Percentiles rank a stretch among this genome's conserved stretches.
These are phyloP conservation scores for Otolemur crassicaudatus DNA, from an alignment of 2,797 vertebrate species.

Conservation along the genomic window DNA sequence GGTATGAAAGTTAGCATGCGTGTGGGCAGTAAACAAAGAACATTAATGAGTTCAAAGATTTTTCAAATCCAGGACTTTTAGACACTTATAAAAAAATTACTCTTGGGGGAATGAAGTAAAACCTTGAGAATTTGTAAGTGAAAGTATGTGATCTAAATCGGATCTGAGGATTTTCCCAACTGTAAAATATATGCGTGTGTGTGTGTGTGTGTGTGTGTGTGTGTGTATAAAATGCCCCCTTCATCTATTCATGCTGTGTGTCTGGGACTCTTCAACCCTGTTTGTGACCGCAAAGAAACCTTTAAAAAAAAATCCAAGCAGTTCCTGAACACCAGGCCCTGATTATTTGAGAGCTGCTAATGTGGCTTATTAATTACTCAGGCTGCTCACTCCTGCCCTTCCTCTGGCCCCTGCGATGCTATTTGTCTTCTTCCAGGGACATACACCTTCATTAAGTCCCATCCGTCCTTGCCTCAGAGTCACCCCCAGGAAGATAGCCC, in stretches of 20 bases:
- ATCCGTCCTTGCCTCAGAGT: conserved; percentile 65
- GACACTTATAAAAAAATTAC: conserved; percentile 50
- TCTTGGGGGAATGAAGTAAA: conserved; percentile 44
- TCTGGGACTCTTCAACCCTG: conserved; percentile 15
- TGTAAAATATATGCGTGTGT: background rate
- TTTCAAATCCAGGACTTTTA: conserved; percentile 50
- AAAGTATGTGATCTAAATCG: conserved; percentile 37
- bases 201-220: background rate
- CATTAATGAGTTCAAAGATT: conserved; percentile 63
- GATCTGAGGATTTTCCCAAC: background rate
- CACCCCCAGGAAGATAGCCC: conserved; percentile 55
- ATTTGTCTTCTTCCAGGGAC: conserved; percentile 76
- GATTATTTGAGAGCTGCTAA: background rate
- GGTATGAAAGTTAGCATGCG: conserved; percentile 55
- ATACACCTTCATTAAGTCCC: conserved; percentile 77
- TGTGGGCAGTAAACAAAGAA: conserved; percentile 66
- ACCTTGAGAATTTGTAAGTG: conserved; percentile 46
- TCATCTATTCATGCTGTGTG: conserved; percentile 5
- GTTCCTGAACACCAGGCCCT: conserved; percentile 12
- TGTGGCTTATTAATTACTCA: conserved; percentile 63
- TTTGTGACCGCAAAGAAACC: conserved; percentile 46
- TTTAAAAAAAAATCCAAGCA: background rate
- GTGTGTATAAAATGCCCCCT: conserved; percentile 20
- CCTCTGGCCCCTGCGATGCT: conserved; percentile 46
- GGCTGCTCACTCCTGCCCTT: conserved; percentile 63